These are phyloP conservation scores for Balaenoptera acutorostrata DNA, from an alignment of 2,113 vertebrate species.

Conservation along the genomic window DNA sequence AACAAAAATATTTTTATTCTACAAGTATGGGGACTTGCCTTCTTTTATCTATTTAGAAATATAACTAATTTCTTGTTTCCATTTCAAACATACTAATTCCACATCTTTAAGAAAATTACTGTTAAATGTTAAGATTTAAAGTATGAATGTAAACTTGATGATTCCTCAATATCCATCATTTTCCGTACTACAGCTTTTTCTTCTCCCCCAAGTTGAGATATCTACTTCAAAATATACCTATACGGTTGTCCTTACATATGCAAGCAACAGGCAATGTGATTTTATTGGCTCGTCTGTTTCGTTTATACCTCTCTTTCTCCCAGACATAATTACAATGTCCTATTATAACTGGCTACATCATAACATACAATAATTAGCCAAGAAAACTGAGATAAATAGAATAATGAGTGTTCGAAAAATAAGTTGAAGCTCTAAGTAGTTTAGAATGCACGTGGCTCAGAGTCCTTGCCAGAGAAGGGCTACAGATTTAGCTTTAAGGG, in stretches of 20 bases:
- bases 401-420: neutral
- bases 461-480: neutral
- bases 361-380: neutral
- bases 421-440: neutral
- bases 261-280: neutral
- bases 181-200: neutral
- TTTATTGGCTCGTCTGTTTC: neutral
- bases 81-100: slow-evolving; percentile 9
- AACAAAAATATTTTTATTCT: slow-evolving; percentile 10
- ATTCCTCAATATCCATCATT: neutral
- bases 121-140: slow-evolving; percentile 4
- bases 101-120: neutral
- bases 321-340: neutral
- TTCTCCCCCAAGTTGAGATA: neutral
- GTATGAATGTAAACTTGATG: neutral
- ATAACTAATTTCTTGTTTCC: neutral
- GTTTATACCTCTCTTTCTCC: neutral
- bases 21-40: neutral
- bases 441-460: neutral
- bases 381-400: neutral
- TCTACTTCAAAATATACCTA: neutral
- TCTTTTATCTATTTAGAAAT: neutral
- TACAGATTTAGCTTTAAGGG: neutral
- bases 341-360: neutral
- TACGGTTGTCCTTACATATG: neutral